These are phyloP conservation scores for Amphiprion ocellaris DNA, from an alignment of 2,113 vertebrate species.

Conservation along the genomic window DNA sequence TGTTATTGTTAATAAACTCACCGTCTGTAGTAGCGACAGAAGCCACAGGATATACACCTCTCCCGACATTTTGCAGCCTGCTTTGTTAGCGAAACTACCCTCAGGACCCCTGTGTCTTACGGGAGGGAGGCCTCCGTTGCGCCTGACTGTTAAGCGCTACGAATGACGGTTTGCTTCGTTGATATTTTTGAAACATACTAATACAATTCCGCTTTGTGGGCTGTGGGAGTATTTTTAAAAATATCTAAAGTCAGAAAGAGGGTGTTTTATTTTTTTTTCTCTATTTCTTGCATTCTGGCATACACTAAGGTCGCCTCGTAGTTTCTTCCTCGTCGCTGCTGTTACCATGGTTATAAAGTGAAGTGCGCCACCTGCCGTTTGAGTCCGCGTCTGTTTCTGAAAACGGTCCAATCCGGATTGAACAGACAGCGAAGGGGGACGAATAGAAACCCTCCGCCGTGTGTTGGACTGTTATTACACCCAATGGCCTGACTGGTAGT, in stretches of 20 bases:
- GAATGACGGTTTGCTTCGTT: too few relatives aligned
- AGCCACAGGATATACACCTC: slow-evolving; percentile 81
- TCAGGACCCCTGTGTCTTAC: slow-evolving; percentile 42
- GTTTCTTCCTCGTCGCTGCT: slow-evolving; percentile 28
- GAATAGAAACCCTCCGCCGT: slow-evolving; percentile 52
- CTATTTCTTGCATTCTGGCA: slow-evolving; percentile 22
- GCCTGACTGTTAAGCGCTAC: slow-evolving; percentile 31
- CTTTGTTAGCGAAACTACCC: slow-evolving; percentile 41
- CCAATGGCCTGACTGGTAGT: slow-evolving; percentile 69
- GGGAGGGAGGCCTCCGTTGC: neutral
- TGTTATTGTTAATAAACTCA: slow-evolving; percentile 69
- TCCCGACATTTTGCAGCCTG: slow-evolving; percentile 85
- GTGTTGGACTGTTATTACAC: slow-evolving; percentile 53
- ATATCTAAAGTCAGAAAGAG: neutral
- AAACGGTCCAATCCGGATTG: slow-evolving; percentile 71
- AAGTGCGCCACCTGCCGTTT: slow-evolving; percentile 59
- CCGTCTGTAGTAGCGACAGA: slow-evolving; percentile 87
- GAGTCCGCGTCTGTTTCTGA: neutral
- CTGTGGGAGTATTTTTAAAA: too few relatives aligned
- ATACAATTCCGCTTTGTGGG: fast-evolving
- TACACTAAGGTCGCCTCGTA: neutral
- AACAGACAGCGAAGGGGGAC: slow-evolving; percentile 50
- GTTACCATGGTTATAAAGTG: fast-evolving
- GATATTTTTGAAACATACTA: too few relatives aligned
- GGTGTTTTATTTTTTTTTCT: fast-evolving